These are phyloP conservation scores for Etheostoma spectabile DNA, from an alignment of 2,113 vertebrate species.

Conservation along the genomic window DNA sequence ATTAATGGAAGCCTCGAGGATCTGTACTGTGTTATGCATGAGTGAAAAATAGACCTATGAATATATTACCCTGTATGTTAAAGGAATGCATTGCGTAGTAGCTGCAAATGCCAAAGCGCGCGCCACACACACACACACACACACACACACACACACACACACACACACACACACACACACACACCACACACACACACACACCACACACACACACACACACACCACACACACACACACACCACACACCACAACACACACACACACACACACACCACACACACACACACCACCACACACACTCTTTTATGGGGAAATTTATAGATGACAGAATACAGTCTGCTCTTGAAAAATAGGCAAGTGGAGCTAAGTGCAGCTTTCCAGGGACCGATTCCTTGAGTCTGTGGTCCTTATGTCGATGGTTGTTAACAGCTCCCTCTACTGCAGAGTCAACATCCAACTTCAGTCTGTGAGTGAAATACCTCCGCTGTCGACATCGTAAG, in stretches of 20 bases:
- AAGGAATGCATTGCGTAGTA: slow-evolving; percentile 32
- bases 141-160: not conserved
- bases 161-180: slow-evolving; percentile 12
- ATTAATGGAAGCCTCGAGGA: slow-evolving; percentile 67
- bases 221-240: slow-evolving; percentile 11
- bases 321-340: slow-evolving; percentile 64
- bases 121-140: slow-evolving; percentile 14
- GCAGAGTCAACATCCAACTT: slow-evolving; percentile 78
- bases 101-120: slow-evolving; percentile 31
- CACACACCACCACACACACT: slow-evolving; percentile 18
- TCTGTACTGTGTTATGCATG: slow-evolving; percentile 62
- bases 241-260: too few species aligned
- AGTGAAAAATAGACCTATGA: slow-evolving; percentile 71
- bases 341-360: slow-evolving; percentile 62
- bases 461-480: slow-evolving; percentile 69
- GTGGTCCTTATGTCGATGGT: slow-evolving; percentile 71
- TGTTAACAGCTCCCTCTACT: slow-evolving; percentile 76
- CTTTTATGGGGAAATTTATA: slow-evolving; percentile 69
- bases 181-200: not conserved
- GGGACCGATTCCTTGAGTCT: slow-evolving; percentile 68
- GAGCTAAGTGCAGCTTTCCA: slow-evolving; percentile 67
- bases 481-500: slow-evolving; percentile 64
- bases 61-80: slow-evolving; percentile 70
- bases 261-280: not conserved
- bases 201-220: slow-evolving; percentile 1